phyloP scores from a whole-genome alignment of 2,797 vertebrate genomes.

The Sarcophilus harrisii region DNA sequence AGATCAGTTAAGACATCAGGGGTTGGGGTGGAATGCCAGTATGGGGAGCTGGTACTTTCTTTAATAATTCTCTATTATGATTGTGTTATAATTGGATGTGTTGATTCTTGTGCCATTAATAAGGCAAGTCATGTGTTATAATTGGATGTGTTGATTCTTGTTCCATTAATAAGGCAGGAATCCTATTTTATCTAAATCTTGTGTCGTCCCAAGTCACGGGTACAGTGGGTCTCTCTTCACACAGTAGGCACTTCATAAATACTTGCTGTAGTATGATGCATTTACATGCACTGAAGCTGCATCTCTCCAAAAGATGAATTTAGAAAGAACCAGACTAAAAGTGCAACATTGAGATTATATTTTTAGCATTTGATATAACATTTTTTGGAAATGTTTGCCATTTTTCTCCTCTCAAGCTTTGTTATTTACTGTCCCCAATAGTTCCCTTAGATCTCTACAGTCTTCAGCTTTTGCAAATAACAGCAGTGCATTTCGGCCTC shows the following conservation, averaged over 20 bases:
- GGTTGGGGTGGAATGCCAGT: not conserved
- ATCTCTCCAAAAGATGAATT: not conserved
- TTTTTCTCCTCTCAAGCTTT: not conserved
- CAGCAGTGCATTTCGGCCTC: not conserved
- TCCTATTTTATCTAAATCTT: not conserved
- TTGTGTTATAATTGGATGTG: not conserved
- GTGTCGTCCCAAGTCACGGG: not conserved
- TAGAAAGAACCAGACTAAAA: not conserved
- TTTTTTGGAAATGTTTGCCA: not conserved
- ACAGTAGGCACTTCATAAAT: not conserved
- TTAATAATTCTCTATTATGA: not conserved
- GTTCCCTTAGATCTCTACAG: constrained; percentile 11
- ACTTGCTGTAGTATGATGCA: not conserved
- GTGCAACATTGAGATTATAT: not conserved
- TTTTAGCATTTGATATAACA: not conserved
- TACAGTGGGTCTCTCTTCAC: not conserved
- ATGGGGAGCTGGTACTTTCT: not conserved
- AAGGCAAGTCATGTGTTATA: not conserved
- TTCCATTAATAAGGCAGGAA: not conserved
- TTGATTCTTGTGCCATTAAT: not conserved
- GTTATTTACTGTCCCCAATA: not conserved
- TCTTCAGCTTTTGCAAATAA: not conserved
- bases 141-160: not conserved
- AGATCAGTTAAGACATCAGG: not conserved
- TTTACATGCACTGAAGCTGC: not conserved